Percentiles rank a stretch among this genome's conserved stretches.
phyloP scores from a whole-genome alignment of 2,888 invertebrate species.

The Drosophila histrio region DNA sequence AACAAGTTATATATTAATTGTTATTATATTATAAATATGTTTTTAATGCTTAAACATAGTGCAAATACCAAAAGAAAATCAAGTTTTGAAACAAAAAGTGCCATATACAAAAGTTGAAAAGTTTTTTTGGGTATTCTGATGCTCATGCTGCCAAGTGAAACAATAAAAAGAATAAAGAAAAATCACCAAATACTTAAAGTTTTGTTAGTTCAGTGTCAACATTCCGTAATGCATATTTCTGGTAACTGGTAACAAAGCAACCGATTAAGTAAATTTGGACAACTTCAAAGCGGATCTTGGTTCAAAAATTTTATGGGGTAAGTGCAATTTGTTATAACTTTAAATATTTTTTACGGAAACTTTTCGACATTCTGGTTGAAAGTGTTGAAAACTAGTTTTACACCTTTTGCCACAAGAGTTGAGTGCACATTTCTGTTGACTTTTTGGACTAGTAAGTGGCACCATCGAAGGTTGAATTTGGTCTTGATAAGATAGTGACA shows the following conservation, averaged over 20 bases:
- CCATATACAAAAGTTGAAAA: background rate
- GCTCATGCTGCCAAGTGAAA: background rate
- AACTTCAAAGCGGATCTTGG: conserved; percentile 7
- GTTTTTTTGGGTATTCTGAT: background rate
- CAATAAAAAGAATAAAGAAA: background rate
- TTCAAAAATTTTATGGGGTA: conserved; percentile 31
- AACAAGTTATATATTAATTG: too few relatives aligned
- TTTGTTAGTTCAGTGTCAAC: conserved; percentile 25
- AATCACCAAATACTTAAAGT: conserved; percentile 25
- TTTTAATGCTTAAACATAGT: background rate
- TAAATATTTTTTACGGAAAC: background rate
- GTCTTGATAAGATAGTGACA: conserved; percentile 43
- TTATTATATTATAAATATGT: background rate
- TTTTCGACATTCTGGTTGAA: background rate
- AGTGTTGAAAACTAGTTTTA: background rate
- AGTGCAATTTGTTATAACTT: conserved; percentile 2
- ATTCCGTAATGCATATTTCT: conserved; percentile 24
- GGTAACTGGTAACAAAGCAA: conserved; percentile 6
- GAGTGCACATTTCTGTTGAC: background rate
- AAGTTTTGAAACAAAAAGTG: background rate
- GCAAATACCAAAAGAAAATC: background rate
- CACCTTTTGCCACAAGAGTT: background rate
- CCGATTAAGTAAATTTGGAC: conserved; percentile 26
- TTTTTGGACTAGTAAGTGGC: conserved; percentile 14
- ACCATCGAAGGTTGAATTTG: conserved; percentile 27